phyloP scores from a whole-genome alignment of 2,113 vertebrate genomes.

The Barnardius zonarius region DNA sequence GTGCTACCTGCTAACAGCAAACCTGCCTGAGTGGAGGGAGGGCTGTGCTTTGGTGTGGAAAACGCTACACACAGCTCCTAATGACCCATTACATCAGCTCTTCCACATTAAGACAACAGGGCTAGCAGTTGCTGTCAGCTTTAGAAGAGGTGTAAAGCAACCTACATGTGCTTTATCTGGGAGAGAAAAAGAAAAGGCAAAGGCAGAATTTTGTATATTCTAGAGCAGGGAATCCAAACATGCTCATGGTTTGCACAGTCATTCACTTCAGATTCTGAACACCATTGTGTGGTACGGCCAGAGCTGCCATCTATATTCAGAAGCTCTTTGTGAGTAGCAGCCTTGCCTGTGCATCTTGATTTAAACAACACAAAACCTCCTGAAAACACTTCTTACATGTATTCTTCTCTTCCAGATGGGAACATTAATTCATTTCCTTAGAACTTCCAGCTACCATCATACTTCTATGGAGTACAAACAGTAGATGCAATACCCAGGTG shows the following conservation, averaged over 20 bases:
- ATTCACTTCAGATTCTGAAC: neutral
- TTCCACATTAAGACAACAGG: fast-evolving
- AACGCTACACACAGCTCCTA: neutral
- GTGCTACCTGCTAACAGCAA: neutral
- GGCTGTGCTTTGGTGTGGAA: neutral
- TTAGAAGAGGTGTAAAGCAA: neutral
- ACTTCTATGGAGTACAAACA: neutral
- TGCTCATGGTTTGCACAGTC: neutral
- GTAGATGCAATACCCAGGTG: neutral
- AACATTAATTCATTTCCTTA: neutral
- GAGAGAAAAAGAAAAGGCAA: neutral
- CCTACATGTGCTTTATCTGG: fast-evolving
- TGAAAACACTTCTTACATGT: neutral
- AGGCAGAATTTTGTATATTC: neutral
- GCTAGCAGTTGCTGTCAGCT: neutral
- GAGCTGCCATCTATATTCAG: neutral
- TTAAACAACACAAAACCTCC: neutral
- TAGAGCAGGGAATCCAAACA: neutral
- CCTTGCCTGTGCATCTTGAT: neutral
- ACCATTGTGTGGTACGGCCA: fast-evolving
- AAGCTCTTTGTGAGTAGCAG: neutral
- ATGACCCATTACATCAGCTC: neutral
- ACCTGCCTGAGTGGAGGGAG: neutral
- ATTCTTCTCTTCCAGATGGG: neutral
- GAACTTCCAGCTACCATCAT: neutral